A percentile compares a stretch with the other conserved stretches of the same genome.
These are phyloP conservation scores for Drosophila pruinosa DNA, from an alignment of 1,140 invertebrate species.

Conservation along the genomic window DNA sequence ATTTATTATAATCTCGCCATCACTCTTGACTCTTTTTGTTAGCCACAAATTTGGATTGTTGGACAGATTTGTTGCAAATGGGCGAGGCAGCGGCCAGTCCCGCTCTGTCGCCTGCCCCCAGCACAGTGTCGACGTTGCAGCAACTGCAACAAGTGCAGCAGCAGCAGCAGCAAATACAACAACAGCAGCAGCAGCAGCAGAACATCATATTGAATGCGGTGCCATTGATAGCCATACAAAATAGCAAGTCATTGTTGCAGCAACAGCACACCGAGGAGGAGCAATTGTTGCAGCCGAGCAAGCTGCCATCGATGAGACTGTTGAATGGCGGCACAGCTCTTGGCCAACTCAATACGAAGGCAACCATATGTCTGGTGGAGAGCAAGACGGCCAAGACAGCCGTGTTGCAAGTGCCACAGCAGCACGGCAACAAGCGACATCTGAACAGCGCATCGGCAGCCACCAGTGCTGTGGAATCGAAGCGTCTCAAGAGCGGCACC, in stretches of 20 bases:
- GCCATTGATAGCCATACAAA: conserved; percentile 81
- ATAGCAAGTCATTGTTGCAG: conserved; percentile 43
- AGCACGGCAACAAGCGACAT: conserved; percentile 73
- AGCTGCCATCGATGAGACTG: conserved; percentile 58
- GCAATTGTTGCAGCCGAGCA: conserved; percentile 39
- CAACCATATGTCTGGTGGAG: conserved; percentile 65
- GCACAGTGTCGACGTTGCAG: conserved; percentile 55
- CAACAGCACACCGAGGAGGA: conserved; percentile 42
- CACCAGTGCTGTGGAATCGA: conserved; percentile 56
- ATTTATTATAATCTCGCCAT: not conserved
- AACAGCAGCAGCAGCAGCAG: conserved; percentile 67
- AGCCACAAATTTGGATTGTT: conserved; percentile 78
- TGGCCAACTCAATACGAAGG: conserved; percentile 53
- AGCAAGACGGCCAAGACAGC: conserved; percentile 42
- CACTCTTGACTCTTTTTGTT: conserved; percentile 9
- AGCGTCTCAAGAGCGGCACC: conserved; percentile 68
- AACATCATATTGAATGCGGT: conserved; percentile 76
- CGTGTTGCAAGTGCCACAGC: conserved; percentile 43
- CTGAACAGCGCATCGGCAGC: conserved; percentile 49
- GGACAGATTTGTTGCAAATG: conserved; percentile 80
- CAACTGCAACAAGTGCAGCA: conserved; percentile 56
- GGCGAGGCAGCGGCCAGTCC: conserved; percentile 54
- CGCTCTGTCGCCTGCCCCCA: conserved; percentile 57
- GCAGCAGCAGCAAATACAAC: conserved; percentile 43
- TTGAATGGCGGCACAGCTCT: conserved; percentile 53